phyloP scores from a whole-genome alignment of 1,140 invertebrate genomes.

The Scaptomyza graminum region DNA sequence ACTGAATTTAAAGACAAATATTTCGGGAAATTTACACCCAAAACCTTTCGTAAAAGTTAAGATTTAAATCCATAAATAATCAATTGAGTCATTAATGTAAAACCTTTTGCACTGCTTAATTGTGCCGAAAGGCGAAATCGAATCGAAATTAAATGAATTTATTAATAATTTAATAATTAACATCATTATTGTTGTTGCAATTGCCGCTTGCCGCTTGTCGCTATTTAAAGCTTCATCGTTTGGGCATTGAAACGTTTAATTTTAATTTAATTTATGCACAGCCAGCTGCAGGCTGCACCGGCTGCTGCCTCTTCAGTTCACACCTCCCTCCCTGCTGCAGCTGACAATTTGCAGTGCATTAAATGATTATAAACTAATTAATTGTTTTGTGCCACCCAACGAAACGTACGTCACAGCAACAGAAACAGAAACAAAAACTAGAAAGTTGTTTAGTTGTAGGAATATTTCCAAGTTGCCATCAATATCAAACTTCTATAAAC shows the following conservation, averaged over 20 bases:
- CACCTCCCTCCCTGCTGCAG: slow-evolving; percentile 12
- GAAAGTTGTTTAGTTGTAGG: too few species aligned
- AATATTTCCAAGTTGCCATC: too few species aligned
- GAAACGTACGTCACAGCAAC: background rate
- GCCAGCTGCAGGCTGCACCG: slow-evolving; percentile 42
- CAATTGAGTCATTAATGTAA: too few species aligned
- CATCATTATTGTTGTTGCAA: slow-evolving; percentile 10
- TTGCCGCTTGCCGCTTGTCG: too few species aligned
- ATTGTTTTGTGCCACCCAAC: slow-evolving; percentile 40
- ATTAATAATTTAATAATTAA: background rate
- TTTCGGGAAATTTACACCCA: too few species aligned
- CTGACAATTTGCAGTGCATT: slow-evolving; percentile 67
- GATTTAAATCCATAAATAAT: too few species aligned
- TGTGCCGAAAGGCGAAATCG: background rate
- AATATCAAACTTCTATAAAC: too few species aligned
- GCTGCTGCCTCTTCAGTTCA: slow-evolving; percentile 3
- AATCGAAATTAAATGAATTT: too few species aligned
- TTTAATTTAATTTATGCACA: slow-evolving; percentile 81
- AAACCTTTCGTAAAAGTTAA: too few species aligned
- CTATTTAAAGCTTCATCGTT: slow-evolving; percentile 56
- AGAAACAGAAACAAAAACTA: too few species aligned
- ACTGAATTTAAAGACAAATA: too few species aligned
- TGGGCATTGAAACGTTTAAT: slow-evolving; percentile 70
- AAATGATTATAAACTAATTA: slow-evolving; percentile 80
- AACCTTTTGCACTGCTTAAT: background rate